A percentile compares a stretch with the other conserved stretches of the same genome.
These are phyloP conservation scores for Nomada fabriciana DNA, from an alignment of 2,888 invertebrate species.

Conservation along the genomic window DNA sequence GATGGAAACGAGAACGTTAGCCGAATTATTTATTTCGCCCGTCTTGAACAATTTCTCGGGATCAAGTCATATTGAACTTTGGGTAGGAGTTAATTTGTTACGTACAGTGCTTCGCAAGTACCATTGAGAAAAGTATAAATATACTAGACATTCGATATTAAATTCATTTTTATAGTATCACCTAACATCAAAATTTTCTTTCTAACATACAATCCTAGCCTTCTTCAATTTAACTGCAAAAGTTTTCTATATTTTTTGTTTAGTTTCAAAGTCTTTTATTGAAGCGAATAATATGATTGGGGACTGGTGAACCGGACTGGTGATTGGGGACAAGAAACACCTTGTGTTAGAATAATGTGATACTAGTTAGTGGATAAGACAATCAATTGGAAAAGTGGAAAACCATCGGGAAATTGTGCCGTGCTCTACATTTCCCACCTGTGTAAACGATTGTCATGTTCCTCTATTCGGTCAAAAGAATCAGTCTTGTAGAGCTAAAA, in stretches of 20 bases:
- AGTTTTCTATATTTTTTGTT: too few species aligned
- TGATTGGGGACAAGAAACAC: too few species aligned
- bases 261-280: too few species aligned
- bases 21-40: conserved; percentile 31
- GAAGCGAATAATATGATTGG: too few species aligned
- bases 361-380: too few species aligned
- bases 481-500: conserved; percentile 32
- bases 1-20: conserved; percentile 33
- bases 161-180: too few species aligned
- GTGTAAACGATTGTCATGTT: conserved; percentile 20
- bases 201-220: too few species aligned
- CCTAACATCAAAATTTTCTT: too few species aligned
- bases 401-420: not conserved
- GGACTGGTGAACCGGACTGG: too few species aligned
- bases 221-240: too few species aligned
- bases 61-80: not conserved
- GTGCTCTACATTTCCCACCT: conserved; percentile 20
- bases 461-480: conserved; percentile 25
- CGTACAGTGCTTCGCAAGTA: not conserved
- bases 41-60: conserved; percentile 34
- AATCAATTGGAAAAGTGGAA: not conserved
- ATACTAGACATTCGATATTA: too few species aligned
- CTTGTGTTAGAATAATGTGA: too few species aligned
- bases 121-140: not conserved
- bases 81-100: not conserved